Evolutionary conservation across 1,140 invertebrate species (phyloP).

Genomic region (Rhysida immarginata): DNA sequence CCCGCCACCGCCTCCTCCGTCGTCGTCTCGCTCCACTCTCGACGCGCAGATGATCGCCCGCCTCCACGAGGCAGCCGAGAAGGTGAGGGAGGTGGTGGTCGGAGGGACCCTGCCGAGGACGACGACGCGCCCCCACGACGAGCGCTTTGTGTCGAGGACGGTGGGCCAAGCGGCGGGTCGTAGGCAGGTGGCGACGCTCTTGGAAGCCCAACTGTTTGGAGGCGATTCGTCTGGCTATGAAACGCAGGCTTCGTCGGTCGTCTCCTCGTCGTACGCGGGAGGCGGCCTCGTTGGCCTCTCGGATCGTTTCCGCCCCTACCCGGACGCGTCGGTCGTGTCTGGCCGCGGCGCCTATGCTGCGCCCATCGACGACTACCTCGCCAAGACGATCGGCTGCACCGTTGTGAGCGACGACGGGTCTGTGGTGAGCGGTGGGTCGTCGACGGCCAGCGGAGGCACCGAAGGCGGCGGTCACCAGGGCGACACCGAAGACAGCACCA

Average conservation of each 20-base stretch:
- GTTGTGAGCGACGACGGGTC: slow-evolving; percentile 6
- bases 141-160: no score
- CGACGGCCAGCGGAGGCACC: not conserved
- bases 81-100: slow-evolving; percentile 10
- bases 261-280: not conserved
- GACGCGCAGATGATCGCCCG: slow-evolving; percentile 18
- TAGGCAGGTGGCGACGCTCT: no score
- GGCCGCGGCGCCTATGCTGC: no score
- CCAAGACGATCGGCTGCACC: not conserved
- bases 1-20: slow-evolving; percentile 51
- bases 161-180: not conserved
- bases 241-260: slow-evolving; percentile 14
- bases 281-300: not conserved
- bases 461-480: not conserved
- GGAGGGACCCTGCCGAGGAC: not conserved
- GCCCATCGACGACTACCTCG: not conserved
- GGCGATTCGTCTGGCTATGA: slow-evolving; percentile 18
- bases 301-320: no score
- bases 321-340: no score
- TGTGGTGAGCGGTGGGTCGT: not conserved
- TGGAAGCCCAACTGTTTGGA: no score
- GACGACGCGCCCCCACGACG: slow-evolving; percentile 12
- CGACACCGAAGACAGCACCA: slow-evolving; percentile 7
- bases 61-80: slow-evolving; percentile 20
- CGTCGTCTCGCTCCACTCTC: slow-evolving; percentile 15